Evolutionary conservation across 2,113 vertebrate genomes (phyloP).

Genomic region (Nerophis lumbriciformis): DNA sequence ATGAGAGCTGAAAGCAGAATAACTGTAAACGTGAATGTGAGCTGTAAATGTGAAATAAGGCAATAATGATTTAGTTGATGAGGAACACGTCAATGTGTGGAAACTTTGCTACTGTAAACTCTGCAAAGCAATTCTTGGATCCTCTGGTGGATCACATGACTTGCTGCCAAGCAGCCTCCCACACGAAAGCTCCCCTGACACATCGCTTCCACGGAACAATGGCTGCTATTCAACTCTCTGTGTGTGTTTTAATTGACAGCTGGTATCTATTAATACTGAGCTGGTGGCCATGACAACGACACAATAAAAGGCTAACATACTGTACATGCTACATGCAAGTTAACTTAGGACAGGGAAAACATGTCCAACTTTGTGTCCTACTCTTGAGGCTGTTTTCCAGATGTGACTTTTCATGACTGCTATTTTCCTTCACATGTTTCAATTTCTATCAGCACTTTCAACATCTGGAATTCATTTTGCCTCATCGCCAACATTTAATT

Average conservation of each 20-base stretch:
- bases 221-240: constrained; percentile 63
- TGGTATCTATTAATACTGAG: constrained; percentile 57
- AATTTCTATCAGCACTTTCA: constrained; percentile 56
- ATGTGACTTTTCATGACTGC: constrained; percentile 48
- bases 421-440: constrained; percentile 57
- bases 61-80: background rate
- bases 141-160: constrained; percentile 61
- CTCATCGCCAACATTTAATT: constrained; percentile 13
- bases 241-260: constrained; percentile 55
- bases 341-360: no score
- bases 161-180: constrained; percentile 36
- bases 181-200: constrained; percentile 50
- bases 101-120: background rate
- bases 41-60: no score
- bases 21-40: no score
- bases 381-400: constrained; percentile 16
- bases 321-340: constrained; percentile 33
- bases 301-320: constrained; percentile 40
- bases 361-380: no score
- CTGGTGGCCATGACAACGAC: constrained; percentile 55
- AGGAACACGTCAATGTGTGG: background rate
- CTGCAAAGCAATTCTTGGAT: constrained; percentile 40
- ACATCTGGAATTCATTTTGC: constrained; percentile 54
- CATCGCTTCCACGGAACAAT: constrained; percentile 64
- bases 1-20: no score